Evolutionary conservation across 2,797 vertebrate genomes (phyloP).

Genomic region (Huso huso): DNA sequence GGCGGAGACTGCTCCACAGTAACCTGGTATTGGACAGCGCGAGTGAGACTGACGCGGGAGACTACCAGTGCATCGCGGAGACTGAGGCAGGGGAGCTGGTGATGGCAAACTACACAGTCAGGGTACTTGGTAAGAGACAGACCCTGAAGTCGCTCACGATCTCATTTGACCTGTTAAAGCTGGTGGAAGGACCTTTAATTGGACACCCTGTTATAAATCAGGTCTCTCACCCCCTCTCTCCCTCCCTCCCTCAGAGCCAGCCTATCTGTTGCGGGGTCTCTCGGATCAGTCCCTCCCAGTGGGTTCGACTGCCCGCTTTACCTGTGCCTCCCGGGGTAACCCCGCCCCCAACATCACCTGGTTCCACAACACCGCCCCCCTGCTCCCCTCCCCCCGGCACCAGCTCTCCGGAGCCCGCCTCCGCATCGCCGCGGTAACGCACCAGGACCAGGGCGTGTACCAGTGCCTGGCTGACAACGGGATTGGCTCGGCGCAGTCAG

Average conservation of each 20-base stretch:
- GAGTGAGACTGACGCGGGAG: constrained; percentile 54
- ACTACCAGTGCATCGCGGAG: constrained; percentile 70
- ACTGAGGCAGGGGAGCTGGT: constrained; percentile 37
- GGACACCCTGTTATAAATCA: no score
- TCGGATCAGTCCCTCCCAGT: constrained; percentile 42
- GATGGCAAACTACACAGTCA: constrained; percentile 68
- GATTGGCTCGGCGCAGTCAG: constrained; percentile 67
- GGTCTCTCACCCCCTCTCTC: not conserved
- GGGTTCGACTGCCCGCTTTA: constrained; percentile 58
- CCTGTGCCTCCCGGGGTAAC: constrained; percentile 53
- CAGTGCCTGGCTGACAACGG: constrained; percentile 80
- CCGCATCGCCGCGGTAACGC: constrained; percentile 43
- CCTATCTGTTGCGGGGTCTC: constrained; percentile 52
- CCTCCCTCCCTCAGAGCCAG: constrained; percentile 52
- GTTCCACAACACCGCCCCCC: constrained; percentile 66
- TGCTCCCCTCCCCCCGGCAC: constrained; percentile 51
- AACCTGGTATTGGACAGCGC: constrained; percentile 65
- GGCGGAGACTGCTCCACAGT: constrained; percentile 47
- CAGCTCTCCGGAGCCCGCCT: constrained; percentile 49
- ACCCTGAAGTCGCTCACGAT: no score
- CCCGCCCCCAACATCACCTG: constrained; percentile 68
- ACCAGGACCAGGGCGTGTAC: constrained; percentile 72
- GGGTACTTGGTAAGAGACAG: constrained; percentile 70
- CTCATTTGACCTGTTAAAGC: no score
- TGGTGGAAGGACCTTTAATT: no score